A percentile compares a stretch with the other conserved stretches of the same genome.
These are phyloP conservation scores for Elachura formosa DNA, from an alignment of 2,113 vertebrate genomes.

Conservation along the genomic window DNA sequence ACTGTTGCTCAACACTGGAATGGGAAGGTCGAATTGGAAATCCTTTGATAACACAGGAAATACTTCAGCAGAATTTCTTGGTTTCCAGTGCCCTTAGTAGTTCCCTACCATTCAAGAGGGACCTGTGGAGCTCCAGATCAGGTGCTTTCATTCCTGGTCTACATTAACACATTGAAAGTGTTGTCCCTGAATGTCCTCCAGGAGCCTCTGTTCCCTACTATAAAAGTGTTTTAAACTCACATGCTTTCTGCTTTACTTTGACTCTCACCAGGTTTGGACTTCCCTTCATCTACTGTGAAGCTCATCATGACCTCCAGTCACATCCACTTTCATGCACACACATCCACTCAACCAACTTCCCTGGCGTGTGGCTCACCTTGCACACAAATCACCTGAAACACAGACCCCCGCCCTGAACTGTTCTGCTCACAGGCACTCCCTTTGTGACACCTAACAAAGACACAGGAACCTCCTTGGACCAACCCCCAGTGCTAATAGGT, in stretches of 20 bases:
- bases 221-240: neutral
- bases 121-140: neutral
- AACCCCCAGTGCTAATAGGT: fast-evolving
- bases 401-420: neutral
- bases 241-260: neutral
- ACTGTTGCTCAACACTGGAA: neutral
- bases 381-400: neutral
- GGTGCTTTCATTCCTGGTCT: neutral
- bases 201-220: neutral
- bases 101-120: neutral
- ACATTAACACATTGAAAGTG: neutral
- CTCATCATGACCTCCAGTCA: neutral
- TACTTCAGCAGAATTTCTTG: neutral
- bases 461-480: fast-evolving
- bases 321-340: no score
- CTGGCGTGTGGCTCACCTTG: fast-evolving
- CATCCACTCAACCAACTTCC: neutral
- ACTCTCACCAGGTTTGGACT: neutral
- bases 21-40: neutral
- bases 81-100: neutral
- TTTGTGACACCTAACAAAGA: neutral
- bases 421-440: neutral
- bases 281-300: neutral
- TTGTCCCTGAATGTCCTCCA: neutral
- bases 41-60: neutral